A percentile compares a stretch with the other conserved stretches of the same genome.
Evolutionary conservation across 2,888 invertebrate genomes (phyloP).

Genomic region (Trissolcus japonicus): DNA sequence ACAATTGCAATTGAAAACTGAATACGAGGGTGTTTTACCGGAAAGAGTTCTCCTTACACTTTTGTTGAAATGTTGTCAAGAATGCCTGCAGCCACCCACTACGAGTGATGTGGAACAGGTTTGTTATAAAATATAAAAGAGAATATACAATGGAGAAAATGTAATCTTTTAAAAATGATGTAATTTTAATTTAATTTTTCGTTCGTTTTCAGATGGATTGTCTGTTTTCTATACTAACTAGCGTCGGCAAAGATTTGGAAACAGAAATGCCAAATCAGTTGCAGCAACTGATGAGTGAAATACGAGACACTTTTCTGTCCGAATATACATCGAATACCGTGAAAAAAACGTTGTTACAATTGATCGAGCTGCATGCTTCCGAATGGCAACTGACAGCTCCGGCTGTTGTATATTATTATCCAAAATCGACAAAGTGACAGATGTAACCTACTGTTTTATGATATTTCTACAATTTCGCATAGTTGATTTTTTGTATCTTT

Average conservation of each 20-base stretch:
- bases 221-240: conserved; percentile 91
- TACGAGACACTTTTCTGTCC: conserved; percentile 90
- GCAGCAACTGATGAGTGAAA: conserved; percentile 86
- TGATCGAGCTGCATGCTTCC: conserved; percentile 93
- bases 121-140: conserved; percentile 60
- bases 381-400: conserved; percentile 94
- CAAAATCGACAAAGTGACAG: conserved; percentile 75
- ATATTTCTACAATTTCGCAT: background rate
- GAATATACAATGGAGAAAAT: background rate
- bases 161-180: background rate
- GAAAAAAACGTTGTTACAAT: conserved; percentile 89
- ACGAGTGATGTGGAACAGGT: conserved; percentile 89
- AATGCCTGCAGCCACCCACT: conserved; percentile 87
- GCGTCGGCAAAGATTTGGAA: conserved; percentile 92
- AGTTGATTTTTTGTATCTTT: background rate
- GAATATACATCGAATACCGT: conserved; percentile 84
- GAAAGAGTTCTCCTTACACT: conserved; percentile 88
- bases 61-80: conserved; percentile 92
- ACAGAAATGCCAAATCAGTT: conserved; percentile 87
- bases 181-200: background rate
- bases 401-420: conserved; percentile 92
- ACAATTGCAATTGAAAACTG: conserved; percentile 78
- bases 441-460: background rate
- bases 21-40: conserved; percentile 81
- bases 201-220: conserved; percentile 84